Percentiles rank a stretch among this genome's conserved stretches.
Conservation (phyloP, 2,113 vertebrate genomes). For the Pelobates fuscus region DNA sequence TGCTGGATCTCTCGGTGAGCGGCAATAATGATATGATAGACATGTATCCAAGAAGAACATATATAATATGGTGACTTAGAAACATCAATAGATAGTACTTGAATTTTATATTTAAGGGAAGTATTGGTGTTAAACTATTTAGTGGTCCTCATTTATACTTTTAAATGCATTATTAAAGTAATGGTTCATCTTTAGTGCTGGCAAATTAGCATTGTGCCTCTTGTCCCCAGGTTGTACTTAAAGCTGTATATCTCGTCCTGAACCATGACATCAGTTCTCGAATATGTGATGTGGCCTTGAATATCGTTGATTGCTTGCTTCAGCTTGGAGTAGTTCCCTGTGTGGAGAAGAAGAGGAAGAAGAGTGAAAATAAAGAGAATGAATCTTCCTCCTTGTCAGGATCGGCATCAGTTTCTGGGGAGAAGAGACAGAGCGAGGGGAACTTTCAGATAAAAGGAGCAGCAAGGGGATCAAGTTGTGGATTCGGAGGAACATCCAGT, state of each 20-base stretch:
- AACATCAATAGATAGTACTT: too few species aligned
- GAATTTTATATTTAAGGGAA: too few species aligned
- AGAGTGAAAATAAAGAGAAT: constrained; percentile 90
- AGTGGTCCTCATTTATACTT: too few species aligned
- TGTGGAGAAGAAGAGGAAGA: constrained; percentile 81
- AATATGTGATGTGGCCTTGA: constrained; percentile 92
- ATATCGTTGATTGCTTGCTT: constrained; percentile 93
- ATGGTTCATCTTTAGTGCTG: neutral
- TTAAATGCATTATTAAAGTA: too few species aligned
- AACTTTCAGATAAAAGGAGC: constrained; percentile 72
- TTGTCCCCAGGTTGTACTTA: constrained; percentile 81
- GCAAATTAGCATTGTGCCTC: neutral
- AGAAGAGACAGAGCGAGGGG: constrained; percentile 81
- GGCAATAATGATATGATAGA: neutral
- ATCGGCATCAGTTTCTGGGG: constrained; percentile 43
- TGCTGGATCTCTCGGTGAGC: constrained; percentile 94
- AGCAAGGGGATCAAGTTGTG: constrained; percentile 66
- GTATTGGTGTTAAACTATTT: too few species aligned
- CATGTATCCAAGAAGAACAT: too few species aligned
- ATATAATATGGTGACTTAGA: too few species aligned
- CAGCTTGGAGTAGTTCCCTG: constrained; percentile 93
- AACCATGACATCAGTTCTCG: constrained; percentile 96
- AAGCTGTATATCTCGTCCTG: constrained; percentile 92
- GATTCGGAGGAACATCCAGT: constrained; percentile 62
- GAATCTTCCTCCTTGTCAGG: constrained; percentile 55